These are phyloP conservation scores for Ellobius talpinus DNA, from an alignment of 2,113 vertebrate genomes.

Conservation along the genomic window DNA sequence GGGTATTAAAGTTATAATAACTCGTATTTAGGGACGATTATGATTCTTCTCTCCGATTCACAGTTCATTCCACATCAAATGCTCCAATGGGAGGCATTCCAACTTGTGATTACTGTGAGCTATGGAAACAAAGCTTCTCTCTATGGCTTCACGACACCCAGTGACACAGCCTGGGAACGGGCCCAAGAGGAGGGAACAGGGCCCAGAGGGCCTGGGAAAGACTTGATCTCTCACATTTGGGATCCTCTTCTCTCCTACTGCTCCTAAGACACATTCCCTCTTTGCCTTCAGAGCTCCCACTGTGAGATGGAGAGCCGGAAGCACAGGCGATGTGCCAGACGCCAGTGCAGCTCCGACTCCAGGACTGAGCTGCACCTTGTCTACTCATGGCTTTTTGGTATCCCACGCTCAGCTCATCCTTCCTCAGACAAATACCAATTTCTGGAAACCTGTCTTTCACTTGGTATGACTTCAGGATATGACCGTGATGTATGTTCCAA, in stretches of 20 bases:
- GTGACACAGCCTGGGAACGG: not conserved
- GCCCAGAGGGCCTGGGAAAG: not conserved
- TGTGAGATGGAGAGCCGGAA: not conserved
- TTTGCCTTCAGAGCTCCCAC: not conserved
- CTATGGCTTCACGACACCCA: not conserved
- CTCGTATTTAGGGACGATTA: not conserved
- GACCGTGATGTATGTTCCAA: not conserved
- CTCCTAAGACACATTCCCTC: too few species aligned
- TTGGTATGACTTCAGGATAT: not conserved
- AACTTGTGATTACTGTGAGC: not conserved
- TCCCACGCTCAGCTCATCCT: not conserved
- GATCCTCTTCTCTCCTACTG: not conserved
- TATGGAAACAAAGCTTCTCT: conserved; percentile 6
- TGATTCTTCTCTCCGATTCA: not conserved
- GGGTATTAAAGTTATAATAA: not conserved
- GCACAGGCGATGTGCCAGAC: not conserved
- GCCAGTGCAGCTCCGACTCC: not conserved
- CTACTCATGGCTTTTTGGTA: not conserved
- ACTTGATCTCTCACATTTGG: not conserved
- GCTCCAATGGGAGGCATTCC: not conserved
- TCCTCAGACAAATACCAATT: conserved; percentile 19
- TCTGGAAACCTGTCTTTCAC: conserved; percentile 41
- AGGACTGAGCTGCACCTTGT: not conserved
- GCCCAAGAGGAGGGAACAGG: not conserved
- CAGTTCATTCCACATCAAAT: conserved; percentile 40